A percentile compares a stretch with the other conserved stretches of the same genome.
Conservation (phyloP, 2,113 vertebrate genomes). For the Lophotis ruficrista region DNA sequence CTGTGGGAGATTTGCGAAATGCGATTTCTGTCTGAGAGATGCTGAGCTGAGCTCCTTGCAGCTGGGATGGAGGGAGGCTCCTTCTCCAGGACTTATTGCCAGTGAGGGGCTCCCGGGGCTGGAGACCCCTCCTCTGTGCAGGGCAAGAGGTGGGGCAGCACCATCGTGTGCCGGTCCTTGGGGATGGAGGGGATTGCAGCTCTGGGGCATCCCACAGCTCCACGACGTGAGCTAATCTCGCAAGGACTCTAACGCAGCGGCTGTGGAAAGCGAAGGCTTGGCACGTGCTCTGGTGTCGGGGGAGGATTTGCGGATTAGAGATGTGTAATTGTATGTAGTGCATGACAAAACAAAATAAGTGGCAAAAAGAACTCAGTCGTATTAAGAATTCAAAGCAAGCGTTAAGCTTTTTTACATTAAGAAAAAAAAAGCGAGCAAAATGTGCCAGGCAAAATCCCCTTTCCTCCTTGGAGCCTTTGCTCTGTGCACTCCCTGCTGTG, state of each 20-base stretch:
- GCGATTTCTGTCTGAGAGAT: conserved; percentile 9
- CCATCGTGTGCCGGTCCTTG: rapidly evolving
- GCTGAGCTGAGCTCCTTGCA: conserved; percentile 48
- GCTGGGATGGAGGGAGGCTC: neutral
- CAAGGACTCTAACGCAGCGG: neutral
- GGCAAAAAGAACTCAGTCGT: conserved; percentile 46
- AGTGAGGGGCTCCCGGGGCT: neutral
- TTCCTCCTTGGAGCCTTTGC: neutral
- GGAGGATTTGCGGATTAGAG: conserved; percentile 72
- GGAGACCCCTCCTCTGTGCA: neutral
- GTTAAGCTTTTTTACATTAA: conserved; percentile 20
- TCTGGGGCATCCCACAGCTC: neutral
- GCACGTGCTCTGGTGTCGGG: conserved; percentile 38
- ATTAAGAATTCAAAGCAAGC: conserved; percentile 62
- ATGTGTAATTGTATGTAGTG: conserved; percentile 65
- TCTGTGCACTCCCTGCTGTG: neutral
- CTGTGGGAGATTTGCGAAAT: conserved; percentile 28
- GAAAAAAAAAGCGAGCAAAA: neutral
- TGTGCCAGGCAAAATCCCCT: neutral
- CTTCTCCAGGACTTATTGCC: neutral
- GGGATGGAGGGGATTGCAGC: neutral
- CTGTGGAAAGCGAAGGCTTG: conserved; percentile 25
- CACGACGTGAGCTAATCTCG: neutral
- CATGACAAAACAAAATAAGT: conserved; percentile 72
- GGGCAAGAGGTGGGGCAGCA: too few species aligned